Conservation (phyloP, 2,113 vertebrate genomes). For the Notarius quadriscutis region DNA sequence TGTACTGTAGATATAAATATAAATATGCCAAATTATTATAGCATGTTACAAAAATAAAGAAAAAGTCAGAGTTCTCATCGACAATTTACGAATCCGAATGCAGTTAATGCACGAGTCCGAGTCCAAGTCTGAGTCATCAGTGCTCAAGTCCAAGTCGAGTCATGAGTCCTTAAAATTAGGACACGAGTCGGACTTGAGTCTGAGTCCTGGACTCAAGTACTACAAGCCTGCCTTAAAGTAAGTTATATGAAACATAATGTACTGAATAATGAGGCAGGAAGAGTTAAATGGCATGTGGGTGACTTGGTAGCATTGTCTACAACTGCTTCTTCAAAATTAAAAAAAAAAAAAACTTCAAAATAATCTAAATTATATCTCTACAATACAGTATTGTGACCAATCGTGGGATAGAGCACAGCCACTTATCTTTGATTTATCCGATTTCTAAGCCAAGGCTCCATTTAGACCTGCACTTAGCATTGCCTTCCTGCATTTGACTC, state of each 20-base stretch:
- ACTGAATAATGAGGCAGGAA: neutral
- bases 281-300: neutral
- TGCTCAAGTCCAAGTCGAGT: no score
- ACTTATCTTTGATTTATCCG: neutral
- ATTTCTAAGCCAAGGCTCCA: neutral
- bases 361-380: neutral
- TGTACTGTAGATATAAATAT: no score
- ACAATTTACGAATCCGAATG: no score
- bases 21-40: no score
- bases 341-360: neutral
- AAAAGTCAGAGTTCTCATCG: no score
- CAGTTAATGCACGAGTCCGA: no score
- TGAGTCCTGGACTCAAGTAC: no score
- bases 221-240: no score
- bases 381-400: neutral
- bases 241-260: neutral
- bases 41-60: no score
- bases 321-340: neutral
- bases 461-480: slow-evolving; percentile 8
- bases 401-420: neutral
- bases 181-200: no score
- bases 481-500: neutral
- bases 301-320: neutral
- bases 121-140: no score
- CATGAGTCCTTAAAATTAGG: no score